Conservation (phyloP, 2,797 vertebrate species). For the Anguilla pacifica region DNA sequence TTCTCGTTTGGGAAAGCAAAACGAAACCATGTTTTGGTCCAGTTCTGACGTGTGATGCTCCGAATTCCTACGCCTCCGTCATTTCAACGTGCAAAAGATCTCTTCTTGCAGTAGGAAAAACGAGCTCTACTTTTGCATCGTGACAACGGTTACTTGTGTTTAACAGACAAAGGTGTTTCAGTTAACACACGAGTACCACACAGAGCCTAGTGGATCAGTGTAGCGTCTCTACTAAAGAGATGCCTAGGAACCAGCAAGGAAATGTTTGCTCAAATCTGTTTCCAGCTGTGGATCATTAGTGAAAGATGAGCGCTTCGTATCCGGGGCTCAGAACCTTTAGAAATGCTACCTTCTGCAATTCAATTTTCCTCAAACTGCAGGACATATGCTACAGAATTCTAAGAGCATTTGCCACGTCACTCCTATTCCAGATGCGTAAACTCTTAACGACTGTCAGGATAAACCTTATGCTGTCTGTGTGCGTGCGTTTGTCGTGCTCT, state of each 20-base stretch:
- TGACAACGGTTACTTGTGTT: not conserved
- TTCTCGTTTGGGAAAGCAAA: not conserved
- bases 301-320: not conserved
- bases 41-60: not conserved
- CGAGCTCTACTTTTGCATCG: not conserved
- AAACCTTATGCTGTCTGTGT: not conserved
- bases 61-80: not conserved
- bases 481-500: not conserved
- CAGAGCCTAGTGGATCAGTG: not conserved
- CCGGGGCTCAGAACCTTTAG: not conserved
- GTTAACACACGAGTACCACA: not conserved
- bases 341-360: not conserved
- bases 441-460: not conserved
- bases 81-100: not conserved
- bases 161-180: not conserved
- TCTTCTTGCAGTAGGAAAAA: not conserved
- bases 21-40: not conserved
- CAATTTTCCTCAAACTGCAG: not conserved
- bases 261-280: not conserved
- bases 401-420: not conserved
- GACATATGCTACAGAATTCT: not conserved
- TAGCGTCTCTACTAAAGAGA: not conserved
- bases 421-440: not conserved
- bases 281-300: not conserved
- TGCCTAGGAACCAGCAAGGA: not conserved